Percentiles rank a stretch among this genome's conserved stretches.
phyloP scores from a whole-genome alignment of 2,797 vertebrate genomes.

The Scarus forsteni region DNA sequence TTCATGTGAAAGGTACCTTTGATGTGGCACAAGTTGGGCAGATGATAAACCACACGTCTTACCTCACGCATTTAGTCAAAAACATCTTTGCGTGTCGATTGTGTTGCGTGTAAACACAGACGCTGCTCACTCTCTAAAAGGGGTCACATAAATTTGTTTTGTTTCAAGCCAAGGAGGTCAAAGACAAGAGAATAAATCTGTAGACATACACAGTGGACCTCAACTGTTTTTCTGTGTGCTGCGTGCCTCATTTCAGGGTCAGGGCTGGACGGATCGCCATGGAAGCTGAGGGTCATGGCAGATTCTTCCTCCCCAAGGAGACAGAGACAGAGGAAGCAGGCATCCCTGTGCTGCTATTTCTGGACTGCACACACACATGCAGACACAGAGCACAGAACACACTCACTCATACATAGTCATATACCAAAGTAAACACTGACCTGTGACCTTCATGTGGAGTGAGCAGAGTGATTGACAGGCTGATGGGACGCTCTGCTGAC shows the following conservation, averaged over 20 bases:
- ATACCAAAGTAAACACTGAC: constrained; percentile 46
- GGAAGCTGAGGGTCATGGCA: constrained; percentile 50
- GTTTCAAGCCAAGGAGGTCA: constrained; percentile 14
- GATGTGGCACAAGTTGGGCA: neutral
- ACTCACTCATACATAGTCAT: constrained; percentile 5
- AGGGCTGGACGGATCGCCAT: constrained; percentile 29
- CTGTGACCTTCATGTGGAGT: constrained; percentile 46
- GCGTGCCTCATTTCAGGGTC: constrained; percentile 46
- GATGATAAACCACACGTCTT: neutral
- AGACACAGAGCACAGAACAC: constrained; percentile 15
- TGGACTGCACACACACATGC: constrained; percentile 43
- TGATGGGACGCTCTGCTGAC: constrained; percentile 45
- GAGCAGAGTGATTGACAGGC: constrained; percentile 40
- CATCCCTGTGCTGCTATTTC: constrained; percentile 66
- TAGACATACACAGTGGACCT: constrained; percentile 11
- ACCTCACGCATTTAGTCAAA: too few species aligned
- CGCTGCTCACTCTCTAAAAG: too few species aligned
- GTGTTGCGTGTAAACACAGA: too few species aligned
- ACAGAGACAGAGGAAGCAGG: constrained; percentile 58
- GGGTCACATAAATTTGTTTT: constrained; percentile 6
- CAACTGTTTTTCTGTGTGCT: constrained; percentile 57
- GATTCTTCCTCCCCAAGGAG: constrained; percentile 60
- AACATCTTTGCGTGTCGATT: too few species aligned
- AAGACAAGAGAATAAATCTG: constrained; percentile 12
- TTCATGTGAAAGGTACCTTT: neutral